Conservation (phyloP, 2,797 vertebrate species). For the Helarctos malayanus region DNA sequence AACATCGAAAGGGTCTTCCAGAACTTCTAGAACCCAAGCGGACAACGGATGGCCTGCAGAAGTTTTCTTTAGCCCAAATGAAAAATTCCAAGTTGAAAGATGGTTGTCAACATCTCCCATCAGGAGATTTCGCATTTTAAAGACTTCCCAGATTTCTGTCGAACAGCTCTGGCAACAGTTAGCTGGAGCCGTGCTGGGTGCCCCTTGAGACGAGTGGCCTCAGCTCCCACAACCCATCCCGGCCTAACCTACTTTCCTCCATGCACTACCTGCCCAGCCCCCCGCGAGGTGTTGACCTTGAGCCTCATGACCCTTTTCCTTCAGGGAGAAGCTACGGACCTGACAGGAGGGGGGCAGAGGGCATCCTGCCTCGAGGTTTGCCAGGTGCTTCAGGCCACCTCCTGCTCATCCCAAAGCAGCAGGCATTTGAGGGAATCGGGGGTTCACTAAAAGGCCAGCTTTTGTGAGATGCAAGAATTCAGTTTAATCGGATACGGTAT, state of each 20-base stretch:
- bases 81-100: neutral
- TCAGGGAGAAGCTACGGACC: neutral
- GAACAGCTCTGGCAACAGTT: neutral
- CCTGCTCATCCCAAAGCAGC: neutral
- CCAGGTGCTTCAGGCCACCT: accelerated
- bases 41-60: neutral
- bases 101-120: neutral
- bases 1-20: neutral
- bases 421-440: accelerated
- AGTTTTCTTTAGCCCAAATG: neutral
- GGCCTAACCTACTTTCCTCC: too few species aligned
- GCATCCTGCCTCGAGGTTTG: neutral
- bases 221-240: accelerated
- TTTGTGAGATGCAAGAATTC: slow-evolving; percentile 48
- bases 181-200: accelerated
- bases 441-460: slow-evolving; percentile 3
- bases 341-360: accelerated
- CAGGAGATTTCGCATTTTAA: neutral
- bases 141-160: neutral
- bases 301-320: neutral
- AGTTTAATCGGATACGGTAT: slow-evolving; percentile 39
- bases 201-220: accelerated
- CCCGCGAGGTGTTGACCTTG: neutral
- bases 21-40: neutral
- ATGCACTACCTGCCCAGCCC: neutral